phyloP scores from a whole-genome alignment of 1,140 invertebrate genomes.

The Euborellia annulipes region DNA sequence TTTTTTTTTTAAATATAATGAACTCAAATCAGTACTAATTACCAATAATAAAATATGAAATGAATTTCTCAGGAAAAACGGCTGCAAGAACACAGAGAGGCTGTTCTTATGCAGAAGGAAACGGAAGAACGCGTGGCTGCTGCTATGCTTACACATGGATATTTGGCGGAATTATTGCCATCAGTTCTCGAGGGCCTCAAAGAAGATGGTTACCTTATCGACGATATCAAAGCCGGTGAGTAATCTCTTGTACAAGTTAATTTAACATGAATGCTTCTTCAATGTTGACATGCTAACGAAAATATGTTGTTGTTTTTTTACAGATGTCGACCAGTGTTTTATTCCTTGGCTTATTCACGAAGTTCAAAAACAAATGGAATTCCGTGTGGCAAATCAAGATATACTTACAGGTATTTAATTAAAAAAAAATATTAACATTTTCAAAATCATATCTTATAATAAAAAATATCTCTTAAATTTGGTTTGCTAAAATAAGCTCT shows the following conservation, averaged over 20 bases:
- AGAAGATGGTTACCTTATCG: conserved; percentile 55
- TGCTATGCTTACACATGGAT: conserved; percentile 61
- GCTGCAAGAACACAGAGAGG: conserved; percentile 37
- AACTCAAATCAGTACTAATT: not conserved
- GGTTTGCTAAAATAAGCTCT: too few relatives aligned
- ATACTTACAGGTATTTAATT: conserved; percentile 49
- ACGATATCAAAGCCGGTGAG: conserved; percentile 50
- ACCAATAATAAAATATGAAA: not conserved
- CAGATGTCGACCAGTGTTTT: conserved; percentile 59
- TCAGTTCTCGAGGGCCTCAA: conserved; percentile 61
- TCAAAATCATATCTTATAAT: not conserved
- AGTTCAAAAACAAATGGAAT: conserved; percentile 60
- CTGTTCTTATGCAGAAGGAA: conserved; percentile 41
- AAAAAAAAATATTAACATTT: too few relatives aligned
- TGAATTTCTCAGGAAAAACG: conserved; percentile 31
- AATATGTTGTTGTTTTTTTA: too few relatives aligned
- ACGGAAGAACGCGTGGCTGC: conserved; percentile 66
- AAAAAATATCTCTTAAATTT: too few relatives aligned
- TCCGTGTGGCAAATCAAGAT: conserved; percentile 57
- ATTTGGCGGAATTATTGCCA: conserved; percentile 69
- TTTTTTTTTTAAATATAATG: conserved; percentile 1
- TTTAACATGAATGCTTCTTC: conserved; percentile 1
- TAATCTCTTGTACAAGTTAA: not conserved
- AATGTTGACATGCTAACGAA: conserved; percentile 3
- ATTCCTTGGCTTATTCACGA: conserved; percentile 78